Percentiles rank a stretch among this genome's conserved stretches.
phyloP scores from a whole-genome alignment of 2,888 invertebrate genomes.

The Epinotia demarniana region DNA sequence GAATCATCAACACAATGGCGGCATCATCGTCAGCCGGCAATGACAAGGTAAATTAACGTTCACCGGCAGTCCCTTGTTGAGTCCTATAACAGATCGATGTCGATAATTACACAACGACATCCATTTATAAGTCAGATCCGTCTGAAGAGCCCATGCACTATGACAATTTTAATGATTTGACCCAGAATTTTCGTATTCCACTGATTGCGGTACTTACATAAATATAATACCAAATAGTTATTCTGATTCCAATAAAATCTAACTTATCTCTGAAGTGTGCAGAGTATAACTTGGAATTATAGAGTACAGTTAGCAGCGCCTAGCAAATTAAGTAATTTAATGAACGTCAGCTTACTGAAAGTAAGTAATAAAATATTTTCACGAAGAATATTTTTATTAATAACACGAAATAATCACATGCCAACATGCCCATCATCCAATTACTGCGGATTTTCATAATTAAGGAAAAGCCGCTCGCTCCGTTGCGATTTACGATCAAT shows the following conservation, averaged over 20 bases:
- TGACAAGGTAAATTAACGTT: constrained; percentile 33
- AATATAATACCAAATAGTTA: background rate
- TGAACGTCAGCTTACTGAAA: background rate
- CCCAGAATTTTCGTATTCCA: background rate
- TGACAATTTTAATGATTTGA: background rate
- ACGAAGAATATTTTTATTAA: background rate
- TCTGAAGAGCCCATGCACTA: background rate
- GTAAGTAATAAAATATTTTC: background rate
- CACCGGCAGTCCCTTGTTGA: constrained; percentile 41
- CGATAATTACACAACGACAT: constrained; percentile 35
- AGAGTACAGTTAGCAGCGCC: too few species aligned
- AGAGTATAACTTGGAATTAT: too few species aligned
- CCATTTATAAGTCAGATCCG: constrained; percentile 22
- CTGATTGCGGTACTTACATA: background rate
- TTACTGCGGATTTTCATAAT: constrained; percentile 30
- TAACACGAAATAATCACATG: constrained; percentile 1
- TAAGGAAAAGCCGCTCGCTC: constrained; percentile 2
- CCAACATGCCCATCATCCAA: constrained; percentile 21
- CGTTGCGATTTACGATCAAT: constrained; percentile 1
- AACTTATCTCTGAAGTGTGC: background rate
- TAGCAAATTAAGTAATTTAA: background rate
- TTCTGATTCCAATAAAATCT: background rate
- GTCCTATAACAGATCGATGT: constrained; percentile 30
- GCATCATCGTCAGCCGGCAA: constrained; percentile 34
- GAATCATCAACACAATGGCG: constrained; percentile 25